Percentiles rank a stretch among this genome's conserved stretches.
These are phyloP conservation scores for Chionodraco myersi DNA, from an alignment of 2,113 vertebrate species.

Conservation along the genomic window DNA sequence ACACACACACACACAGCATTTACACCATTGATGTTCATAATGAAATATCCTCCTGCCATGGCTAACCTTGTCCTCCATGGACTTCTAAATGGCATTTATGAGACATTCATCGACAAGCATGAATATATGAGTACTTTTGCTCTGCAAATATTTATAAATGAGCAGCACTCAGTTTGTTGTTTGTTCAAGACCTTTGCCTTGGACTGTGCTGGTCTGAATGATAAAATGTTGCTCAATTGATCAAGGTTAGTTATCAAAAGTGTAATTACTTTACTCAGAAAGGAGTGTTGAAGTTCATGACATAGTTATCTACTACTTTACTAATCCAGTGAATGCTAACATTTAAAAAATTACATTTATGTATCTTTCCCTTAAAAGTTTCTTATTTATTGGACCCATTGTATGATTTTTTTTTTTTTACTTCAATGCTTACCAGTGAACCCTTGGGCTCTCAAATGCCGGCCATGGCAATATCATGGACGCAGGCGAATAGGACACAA, in stretches of 20 bases:
- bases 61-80: constrained; percentile 39
- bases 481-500: background rate
- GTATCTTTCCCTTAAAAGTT: background rate
- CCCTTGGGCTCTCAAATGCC: too few relatives aligned
- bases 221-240: background rate
- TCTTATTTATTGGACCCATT: too few relatives aligned
- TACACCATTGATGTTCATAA: background rate
- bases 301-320: background rate
- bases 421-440: background rate
- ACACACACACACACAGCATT: background rate
- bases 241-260: constrained; percentile 2
- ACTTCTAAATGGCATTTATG: constrained; percentile 23
- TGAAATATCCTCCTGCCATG: constrained; percentile 3
- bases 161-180: background rate
- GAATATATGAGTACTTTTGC: background rate
- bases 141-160: background rate
- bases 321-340: background rate
- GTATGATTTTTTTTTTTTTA: too few relatives aligned
- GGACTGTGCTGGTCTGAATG: background rate
- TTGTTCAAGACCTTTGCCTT: background rate
- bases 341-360: background rate
- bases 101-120: background rate
- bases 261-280: background rate
- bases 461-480: background rate
- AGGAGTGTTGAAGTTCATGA: background rate